A percentile compares a stretch with the other conserved stretches of the same genome.
Conservation (phyloP, 2,888 invertebrate genomes). For the Pollenia labialis region DNA sequence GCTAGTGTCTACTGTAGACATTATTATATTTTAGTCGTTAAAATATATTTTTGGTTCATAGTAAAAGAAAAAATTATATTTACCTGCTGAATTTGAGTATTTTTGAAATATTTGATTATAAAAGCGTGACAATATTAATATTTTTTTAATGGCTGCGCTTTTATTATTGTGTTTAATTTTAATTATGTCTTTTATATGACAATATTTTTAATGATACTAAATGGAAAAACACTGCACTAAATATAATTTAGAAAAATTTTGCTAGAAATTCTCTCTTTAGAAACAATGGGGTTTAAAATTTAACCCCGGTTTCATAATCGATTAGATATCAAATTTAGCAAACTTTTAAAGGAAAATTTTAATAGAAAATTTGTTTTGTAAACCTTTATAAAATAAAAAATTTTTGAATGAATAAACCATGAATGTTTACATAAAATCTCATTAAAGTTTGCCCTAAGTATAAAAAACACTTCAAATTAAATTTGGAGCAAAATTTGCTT, state of each 20-base stretch:
- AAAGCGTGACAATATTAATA: constrained; percentile 65
- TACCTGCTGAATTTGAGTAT: constrained; percentile 56
- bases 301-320: too few species aligned
- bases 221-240: neutral
- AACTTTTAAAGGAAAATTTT: too few species aligned
- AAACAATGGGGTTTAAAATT: too few species aligned
- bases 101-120: constrained; percentile 34
- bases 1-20: neutral
- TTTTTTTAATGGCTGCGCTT: constrained; percentile 46
- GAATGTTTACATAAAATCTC: too few species aligned
- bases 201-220: constrained; percentile 11
- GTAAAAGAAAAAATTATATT: constrained; percentile 22
- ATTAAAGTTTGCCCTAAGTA: too few species aligned
- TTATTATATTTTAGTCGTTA: constrained; percentile 4
- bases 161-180: constrained; percentile 51
- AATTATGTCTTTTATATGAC: constrained; percentile 39
- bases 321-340: too few species aligned
- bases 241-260: neutral
- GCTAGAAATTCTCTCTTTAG: neutral
- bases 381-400: too few species aligned
- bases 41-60: constrained; percentile 17
- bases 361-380: too few species aligned
- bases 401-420: too few species aligned
- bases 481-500: too few species aligned
- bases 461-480: too few species aligned